Evolutionary conservation across 1,140 invertebrate species (phyloP).

Genomic region (Saccostrea cuccullata): DNA sequence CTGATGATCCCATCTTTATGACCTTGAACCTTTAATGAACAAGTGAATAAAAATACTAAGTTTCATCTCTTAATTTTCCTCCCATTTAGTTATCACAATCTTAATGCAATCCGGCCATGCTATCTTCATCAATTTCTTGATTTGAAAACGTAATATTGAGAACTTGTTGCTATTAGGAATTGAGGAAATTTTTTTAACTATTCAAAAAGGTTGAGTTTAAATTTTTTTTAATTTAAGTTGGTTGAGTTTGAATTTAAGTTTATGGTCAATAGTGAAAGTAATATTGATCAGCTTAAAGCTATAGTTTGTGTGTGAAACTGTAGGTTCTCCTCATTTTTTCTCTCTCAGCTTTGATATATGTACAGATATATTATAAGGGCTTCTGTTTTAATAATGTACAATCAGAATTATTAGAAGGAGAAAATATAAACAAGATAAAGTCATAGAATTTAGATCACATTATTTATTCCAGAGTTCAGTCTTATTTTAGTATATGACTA

Average conservation of each 20-base stretch:
- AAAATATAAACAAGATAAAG: not conserved
- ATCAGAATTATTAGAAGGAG: not conserved
- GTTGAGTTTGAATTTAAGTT: not conserved
- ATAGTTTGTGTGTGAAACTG: not conserved
- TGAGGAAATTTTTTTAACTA: not conserved
- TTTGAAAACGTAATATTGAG: not conserved
- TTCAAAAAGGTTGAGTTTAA: too few relatives aligned
- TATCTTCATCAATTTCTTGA: too few relatives aligned
- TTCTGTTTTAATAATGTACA: too few relatives aligned
- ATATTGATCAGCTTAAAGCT: not conserved
- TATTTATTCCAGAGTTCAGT: slow-evolving; percentile 19
- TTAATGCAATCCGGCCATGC: too few relatives aligned
- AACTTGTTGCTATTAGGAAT: not conserved
- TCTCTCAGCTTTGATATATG: not conserved
- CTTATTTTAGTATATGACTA: slow-evolving; percentile 1
- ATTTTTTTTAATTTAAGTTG: too few relatives aligned
- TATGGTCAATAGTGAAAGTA: not conserved
- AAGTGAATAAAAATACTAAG: too few relatives aligned
- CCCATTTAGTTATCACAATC: too few relatives aligned
- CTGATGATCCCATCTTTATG: too few relatives aligned
- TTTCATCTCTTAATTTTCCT: too few relatives aligned
- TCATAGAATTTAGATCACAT: too few relatives aligned
- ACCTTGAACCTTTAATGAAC: too few relatives aligned
- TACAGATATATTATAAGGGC: not conserved
- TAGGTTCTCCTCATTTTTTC: not conserved